Percentiles rank a stretch among this genome's conserved stretches.
Conservation (phyloP, 1,140 invertebrate species). For the Brachystomella parvula region DNA sequence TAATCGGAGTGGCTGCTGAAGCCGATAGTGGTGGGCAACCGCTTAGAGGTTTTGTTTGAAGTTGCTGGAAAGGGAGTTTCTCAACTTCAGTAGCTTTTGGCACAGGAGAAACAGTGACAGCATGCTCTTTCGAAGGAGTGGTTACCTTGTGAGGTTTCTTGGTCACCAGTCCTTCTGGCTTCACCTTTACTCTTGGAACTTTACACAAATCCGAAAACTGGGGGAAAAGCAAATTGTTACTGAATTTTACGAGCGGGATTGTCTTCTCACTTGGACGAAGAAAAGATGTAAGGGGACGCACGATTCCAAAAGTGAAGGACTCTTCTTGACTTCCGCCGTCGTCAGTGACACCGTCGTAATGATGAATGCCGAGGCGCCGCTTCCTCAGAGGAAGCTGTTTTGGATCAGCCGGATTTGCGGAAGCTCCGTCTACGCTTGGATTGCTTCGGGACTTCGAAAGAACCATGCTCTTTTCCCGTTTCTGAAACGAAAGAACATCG, state of each 20-base stretch:
- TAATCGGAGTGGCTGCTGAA: background rate
- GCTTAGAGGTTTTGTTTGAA: no score
- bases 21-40: no score
- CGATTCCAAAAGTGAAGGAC: background rate
- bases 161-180: background rate
- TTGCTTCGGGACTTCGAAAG: constrained; percentile 18
- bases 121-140: no score
- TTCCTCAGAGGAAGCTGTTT: constrained; percentile 87
- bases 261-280: no score
- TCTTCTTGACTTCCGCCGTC: background rate
- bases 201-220: background rate
- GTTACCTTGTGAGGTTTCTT: no score
- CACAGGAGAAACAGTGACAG: no score
- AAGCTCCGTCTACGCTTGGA: constrained; percentile 4
- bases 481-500: no score
- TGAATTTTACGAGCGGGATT: no score
- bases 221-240: background rate
- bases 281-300: background rate
- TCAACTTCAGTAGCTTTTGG: no score
- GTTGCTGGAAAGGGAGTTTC: no score
- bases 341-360: background rate
- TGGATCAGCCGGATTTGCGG: constrained; percentile 39
- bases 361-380: constrained; percentile 57
- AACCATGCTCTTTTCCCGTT: no score
- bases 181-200: background rate